Evolutionary conservation across 2,113 vertebrate genomes (phyloP).

Genomic region (Dromiciops gliroides): DNA sequence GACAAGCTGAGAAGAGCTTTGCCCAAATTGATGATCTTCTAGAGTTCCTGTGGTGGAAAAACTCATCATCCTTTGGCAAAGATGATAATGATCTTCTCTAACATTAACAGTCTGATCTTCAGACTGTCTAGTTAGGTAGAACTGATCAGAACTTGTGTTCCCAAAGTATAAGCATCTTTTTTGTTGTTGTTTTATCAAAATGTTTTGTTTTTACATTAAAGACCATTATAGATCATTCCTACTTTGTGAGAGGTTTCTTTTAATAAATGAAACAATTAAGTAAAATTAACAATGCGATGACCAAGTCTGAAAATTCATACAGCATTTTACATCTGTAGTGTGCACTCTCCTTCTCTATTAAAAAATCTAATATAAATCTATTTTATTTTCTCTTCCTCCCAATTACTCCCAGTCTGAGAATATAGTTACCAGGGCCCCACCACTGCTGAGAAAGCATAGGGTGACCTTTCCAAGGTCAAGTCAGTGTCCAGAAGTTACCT

Average conservation of each 20-base stretch:
- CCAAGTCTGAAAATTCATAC: neutral
- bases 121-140: neutral
- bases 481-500: too few relatives aligned
- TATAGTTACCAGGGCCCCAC: too few relatives aligned
- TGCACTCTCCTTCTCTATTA: neutral
- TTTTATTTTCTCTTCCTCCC: neutral
- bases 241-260: neutral
- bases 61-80: neutral
- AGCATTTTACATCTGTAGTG: neutral
- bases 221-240: neutral
- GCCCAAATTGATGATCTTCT: neutral
- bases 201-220: neutral
- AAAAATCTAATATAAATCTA: neutral
- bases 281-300: neutral
- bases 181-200: neutral
- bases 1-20: neutral
- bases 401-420: too few relatives aligned
- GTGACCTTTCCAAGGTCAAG: too few relatives aligned
- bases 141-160: neutral
- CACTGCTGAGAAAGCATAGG: too few relatives aligned
- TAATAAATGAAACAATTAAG: neutral
- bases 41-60: neutral
- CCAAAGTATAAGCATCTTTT: neutral
- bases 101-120: neutral
- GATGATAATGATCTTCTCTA: neutral